Base-by-base conservation (phyloP, 2,797 vertebrate genomes). In the Eutrigla gurnardus region DNA sequence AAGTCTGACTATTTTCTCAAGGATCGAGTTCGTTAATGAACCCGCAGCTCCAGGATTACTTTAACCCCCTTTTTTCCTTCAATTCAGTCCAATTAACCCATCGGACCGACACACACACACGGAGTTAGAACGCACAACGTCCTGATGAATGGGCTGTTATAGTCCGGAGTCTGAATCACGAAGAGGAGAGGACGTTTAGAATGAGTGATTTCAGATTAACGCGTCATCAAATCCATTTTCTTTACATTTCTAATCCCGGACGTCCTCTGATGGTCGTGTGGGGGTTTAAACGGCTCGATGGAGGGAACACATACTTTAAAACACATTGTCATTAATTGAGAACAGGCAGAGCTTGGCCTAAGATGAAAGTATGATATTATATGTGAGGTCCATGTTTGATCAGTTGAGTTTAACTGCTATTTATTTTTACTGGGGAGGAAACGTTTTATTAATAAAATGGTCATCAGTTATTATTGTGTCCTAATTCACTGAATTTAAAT, bases 11-110 rank as follows among this genome's bases (percentile, higher is more conserved):
- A 75, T 14, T 90, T 86, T 82, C 76, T 70, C 60, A 58, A 15
- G 73, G 69, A 78, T 80, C 33, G 53, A 32, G 65, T 82, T 70
- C 64, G 67, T 77, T 82, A 86, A 87, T 87, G 78, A 79, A 82
- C 15, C 47, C 7, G 5, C 59, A 59, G 40, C 9, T 46, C 35
- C 43, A 50, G 52, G 77, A 73, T 83, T 80, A 70, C 54, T 76
- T 43, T 68, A 71, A 71, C 58, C 52, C 39, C 32, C 12, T 4
- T 33, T 32, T 33, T 37, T 33, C 37, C 18, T 58, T 18, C 32
- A 3, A 5, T 25, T 25, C 39, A 65, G 54, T 39, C 64, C 47
- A 62, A 58, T 74, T 62, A 77, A 73, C 46, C 9, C n/a, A 13
- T n/a, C 53, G 47, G 17, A 47, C 57, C 15, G 67, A 75, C 53